A percentile compares a stretch with the other conserved stretches of the same genome.
These are phyloP conservation scores for Zonitis immaculata DNA, from an alignment of 2,888 invertebrate species.

Conservation along the genomic window DNA sequence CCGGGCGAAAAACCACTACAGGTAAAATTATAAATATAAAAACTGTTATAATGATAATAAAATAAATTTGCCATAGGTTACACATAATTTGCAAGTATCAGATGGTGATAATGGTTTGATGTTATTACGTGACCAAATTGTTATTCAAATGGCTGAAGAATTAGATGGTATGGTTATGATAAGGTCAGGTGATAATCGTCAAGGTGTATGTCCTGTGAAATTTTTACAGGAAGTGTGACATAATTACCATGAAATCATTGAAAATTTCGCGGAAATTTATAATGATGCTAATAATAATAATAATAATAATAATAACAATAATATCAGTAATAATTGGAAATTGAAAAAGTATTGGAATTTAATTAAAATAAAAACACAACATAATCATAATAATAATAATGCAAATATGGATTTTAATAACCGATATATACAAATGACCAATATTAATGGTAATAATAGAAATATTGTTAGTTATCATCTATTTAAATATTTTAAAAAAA, in stretches of 20 bases:
- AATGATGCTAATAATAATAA: background rate
- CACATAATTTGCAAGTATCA: constrained; percentile 78
- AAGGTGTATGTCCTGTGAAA: constrained; percentile 89
- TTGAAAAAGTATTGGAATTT: background rate
- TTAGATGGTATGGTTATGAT: constrained; percentile 92
- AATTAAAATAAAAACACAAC: background rate
- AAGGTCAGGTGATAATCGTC: constrained; percentile 86
- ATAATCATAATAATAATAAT: background rate
- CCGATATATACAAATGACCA: background rate
- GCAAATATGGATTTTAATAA: background rate
- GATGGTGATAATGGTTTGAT: constrained; percentile 79
- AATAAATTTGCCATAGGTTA: too few species aligned
- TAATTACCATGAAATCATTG: constrained; percentile 12
- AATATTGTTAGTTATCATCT: background rate
- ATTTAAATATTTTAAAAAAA: background rate
- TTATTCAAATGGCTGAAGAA: constrained; percentile 87
- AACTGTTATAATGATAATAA: too few species aligned
- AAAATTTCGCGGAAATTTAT: background rate
- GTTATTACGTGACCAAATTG: constrained; percentile 87
- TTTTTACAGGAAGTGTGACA: constrained; percentile 95
- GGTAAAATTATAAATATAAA: too few species aligned
- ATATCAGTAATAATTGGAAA: too few species aligned
- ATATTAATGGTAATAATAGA: background rate
- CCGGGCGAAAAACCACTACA: constrained; percentile 88
- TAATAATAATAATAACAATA: too few species aligned